Evolutionary conservation across 2,888 invertebrate species (phyloP).

Genomic region (Epinotia demarniana): DNA sequence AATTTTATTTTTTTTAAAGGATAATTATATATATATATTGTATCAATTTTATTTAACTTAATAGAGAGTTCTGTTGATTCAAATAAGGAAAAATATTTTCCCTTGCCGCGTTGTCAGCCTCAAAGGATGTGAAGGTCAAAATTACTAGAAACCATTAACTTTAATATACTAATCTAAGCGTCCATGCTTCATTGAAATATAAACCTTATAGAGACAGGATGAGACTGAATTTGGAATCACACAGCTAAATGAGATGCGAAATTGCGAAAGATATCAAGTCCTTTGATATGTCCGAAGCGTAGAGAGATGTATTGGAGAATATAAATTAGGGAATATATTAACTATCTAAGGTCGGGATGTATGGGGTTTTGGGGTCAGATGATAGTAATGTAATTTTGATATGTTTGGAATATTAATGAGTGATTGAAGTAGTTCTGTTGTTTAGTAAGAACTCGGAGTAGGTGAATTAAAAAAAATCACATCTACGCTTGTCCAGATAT

Average conservation of each 20-base stretch:
- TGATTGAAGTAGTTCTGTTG: background rate
- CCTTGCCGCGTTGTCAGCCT: background rate
- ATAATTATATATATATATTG: no score
- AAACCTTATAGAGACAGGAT: background rate
- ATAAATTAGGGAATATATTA: conserved; percentile 41
- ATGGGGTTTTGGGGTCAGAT: conserved; percentile 34
- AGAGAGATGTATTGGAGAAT: conserved; percentile 32
- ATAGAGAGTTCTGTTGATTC: background rate
- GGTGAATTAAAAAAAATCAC: no score
- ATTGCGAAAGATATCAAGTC: conserved; percentile 12
- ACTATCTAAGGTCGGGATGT: conserved; percentile 21
- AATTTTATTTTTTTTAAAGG: no score
- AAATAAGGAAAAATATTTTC: background rate
- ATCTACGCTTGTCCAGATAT: no score
- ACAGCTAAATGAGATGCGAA: conserved; percentile 1
- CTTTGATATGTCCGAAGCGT: conserved; percentile 30
- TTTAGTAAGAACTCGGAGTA: background rate
- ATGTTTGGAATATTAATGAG: conserved; percentile 28
- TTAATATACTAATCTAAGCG: background rate
- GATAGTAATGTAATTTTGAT: conserved; percentile 17
- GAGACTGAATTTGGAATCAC: background rate
- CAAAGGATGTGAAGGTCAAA: conserved; percentile 15
- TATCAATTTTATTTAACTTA: background rate
- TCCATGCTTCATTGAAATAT: background rate
- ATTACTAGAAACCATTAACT: background rate